Percentiles rank a stretch among this genome's conserved stretches.
Conservation (phyloP, 2,888 invertebrate genomes). For the Masnerella sp. region DNA sequence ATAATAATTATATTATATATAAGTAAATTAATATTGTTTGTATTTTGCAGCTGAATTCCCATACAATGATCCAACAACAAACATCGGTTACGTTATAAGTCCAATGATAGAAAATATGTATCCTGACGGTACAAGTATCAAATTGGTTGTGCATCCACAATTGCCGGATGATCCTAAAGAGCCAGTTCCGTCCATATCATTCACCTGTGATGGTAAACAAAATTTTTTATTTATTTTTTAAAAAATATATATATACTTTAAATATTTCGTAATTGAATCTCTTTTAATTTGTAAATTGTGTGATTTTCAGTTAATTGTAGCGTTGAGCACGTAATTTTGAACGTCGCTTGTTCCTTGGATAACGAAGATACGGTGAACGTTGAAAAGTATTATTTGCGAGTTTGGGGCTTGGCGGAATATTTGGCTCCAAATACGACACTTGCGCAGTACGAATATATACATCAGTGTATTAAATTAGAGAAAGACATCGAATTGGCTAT, state of each 20-base stretch:
- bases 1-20: too few relatives aligned
- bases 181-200: constrained; percentile 85
- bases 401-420: constrained; percentile 94
- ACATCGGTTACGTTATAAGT: constrained; percentile 93
- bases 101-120: constrained; percentile 90
- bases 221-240: constrained; percentile 56
- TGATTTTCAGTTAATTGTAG: constrained; percentile 89
- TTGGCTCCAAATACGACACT: constrained; percentile 89
- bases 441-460: constrained; percentile 94
- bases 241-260: constrained; percentile 64
- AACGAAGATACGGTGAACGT: constrained; percentile 84
- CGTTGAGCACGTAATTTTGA: constrained; percentile 90
- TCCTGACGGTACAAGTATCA: constrained; percentile 90
- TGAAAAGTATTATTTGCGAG: constrained; percentile 83
- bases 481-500: constrained; percentile 87
- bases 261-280: constrained; percentile 6
- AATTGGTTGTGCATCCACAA: constrained; percentile 88
- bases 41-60: constrained; percentile 87
- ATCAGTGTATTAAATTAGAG: constrained; percentile 94
- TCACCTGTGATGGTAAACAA: constrained; percentile 92
- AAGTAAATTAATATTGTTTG: constrained; percentile 44
- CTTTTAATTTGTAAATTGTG: neutral
- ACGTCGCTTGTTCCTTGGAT: constrained; percentile 89
- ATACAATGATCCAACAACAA: constrained; percentile 86
- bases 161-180: constrained; percentile 79